These are phyloP conservation scores for Thumatha senex DNA, from an alignment of 2,888 invertebrate species.

Conservation along the genomic window DNA sequence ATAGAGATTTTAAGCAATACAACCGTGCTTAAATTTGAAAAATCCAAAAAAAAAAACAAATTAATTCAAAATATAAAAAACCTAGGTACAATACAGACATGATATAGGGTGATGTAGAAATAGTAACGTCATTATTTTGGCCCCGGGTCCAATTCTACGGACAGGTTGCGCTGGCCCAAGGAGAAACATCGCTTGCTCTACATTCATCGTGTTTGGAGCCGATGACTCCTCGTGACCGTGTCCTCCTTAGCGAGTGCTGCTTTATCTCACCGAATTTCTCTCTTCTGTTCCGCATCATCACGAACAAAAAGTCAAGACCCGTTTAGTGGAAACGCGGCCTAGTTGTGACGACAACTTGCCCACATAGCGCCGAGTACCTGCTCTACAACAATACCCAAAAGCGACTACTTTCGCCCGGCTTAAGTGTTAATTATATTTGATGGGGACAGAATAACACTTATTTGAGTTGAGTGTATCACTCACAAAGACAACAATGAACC, in stretches of 20 bases:
- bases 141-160: slow-evolving; percentile 54
- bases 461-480: slow-evolving; percentile 37
- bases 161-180: slow-evolving; percentile 65
- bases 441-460: slow-evolving; percentile 46
- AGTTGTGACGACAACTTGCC: slow-evolving; percentile 58
- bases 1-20: background rate
- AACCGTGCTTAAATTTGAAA: too few relatives aligned
- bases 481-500: slow-evolving; percentile 35
- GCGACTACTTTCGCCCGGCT: slow-evolving; percentile 46
- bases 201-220: slow-evolving; percentile 73
- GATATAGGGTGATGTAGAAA: slow-evolving; percentile 31
- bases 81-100: slow-evolving; percentile 16
- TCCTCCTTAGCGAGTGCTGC: slow-evolving; percentile 75
- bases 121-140: slow-evolving; percentile 41
- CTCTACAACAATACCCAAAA: slow-evolving; percentile 44
- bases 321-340: slow-evolving; percentile 75
- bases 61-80: slow-evolving; percentile 21
- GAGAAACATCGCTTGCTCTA: slow-evolving; percentile 75
- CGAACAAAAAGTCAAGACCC: slow-evolving; percentile 79
- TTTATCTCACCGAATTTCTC: slow-evolving; percentile 80
- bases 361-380: slow-evolving; percentile 44
- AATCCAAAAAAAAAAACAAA: slow-evolving; percentile 24
- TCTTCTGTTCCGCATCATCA: slow-evolving; percentile 79
- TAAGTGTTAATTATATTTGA: slow-evolving; percentile 54
- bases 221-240: slow-evolving; percentile 81